Percentiles rank a stretch among this genome's conserved stretches.
These are phyloP conservation scores for Pelusios castaneus DNA, from an alignment of 2,113 vertebrate species.

Conservation along the genomic window DNA sequence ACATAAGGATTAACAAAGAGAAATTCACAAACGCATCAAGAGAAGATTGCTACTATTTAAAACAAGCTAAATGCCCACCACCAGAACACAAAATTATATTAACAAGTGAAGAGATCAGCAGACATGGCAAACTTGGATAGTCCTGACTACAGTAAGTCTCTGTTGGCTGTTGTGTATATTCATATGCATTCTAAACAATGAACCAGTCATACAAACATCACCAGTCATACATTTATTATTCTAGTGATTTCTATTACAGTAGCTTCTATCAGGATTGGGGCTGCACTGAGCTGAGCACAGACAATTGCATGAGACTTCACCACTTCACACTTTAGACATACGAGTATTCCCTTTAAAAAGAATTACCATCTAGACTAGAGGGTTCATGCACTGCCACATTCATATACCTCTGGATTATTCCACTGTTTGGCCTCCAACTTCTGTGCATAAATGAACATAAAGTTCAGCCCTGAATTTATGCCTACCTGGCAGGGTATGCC, in stretches of 20 bases:
- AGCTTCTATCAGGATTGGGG: neutral
- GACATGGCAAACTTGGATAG: neutral
- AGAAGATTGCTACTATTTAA: neutral
- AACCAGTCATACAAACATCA: neutral
- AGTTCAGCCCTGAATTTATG: slow-evolving; percentile 2
- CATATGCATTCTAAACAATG: neutral
- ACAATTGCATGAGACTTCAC: neutral
- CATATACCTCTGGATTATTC: neutral
- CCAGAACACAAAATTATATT: neutral
- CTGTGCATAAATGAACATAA: neutral
- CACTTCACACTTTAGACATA: neutral
- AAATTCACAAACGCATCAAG: neutral
- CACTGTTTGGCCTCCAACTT: neutral
- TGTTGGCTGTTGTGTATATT: neutral
- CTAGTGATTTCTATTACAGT: neutral
- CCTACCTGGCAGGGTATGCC: neutral
- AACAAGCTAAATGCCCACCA: neutral
- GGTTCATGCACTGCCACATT: neutral
- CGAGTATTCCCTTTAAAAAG: too few relatives aligned
- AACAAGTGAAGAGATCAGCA: neutral
- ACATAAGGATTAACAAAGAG: neutral
- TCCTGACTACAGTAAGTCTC: neutral
- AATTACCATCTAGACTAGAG: neutral
- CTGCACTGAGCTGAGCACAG: neutral
- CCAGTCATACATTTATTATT: neutral